Conservation (phyloP, 2,888 invertebrate genomes). For the Aphidius colemani region DNA sequence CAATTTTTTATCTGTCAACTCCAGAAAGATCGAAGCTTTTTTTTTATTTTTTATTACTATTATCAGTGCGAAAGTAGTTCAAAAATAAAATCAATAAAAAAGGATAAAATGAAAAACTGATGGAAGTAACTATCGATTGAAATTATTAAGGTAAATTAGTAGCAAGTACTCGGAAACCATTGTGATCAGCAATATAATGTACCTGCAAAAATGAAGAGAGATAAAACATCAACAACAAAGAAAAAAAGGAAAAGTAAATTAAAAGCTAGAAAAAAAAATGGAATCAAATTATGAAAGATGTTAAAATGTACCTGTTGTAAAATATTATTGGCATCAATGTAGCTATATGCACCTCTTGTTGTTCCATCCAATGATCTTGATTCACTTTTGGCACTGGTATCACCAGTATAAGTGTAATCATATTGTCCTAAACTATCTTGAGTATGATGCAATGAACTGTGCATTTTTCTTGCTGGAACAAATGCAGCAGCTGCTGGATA, state of each 20-base stretch:
- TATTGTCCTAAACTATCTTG: conserved; percentile 66
- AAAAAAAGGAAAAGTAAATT: no score
- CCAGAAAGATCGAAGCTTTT: no score
- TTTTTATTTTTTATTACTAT: no score
- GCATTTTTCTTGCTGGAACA: conserved; percentile 36
- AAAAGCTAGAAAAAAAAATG: no score
- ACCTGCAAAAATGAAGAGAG: conserved; percentile 61
- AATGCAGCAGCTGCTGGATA: conserved; percentile 24
- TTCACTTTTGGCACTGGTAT: conserved; percentile 70
- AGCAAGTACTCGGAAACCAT: conserved; percentile 71
- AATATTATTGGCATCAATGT: conserved; percentile 70
- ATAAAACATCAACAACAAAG: no score
- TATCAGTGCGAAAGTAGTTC: no score
- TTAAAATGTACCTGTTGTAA: conserved; percentile 65
- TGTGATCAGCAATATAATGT: conserved; percentile 68
- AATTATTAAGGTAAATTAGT: conserved; percentile 65
- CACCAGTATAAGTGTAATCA: conserved; percentile 69
- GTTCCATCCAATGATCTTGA: conserved; percentile 67
- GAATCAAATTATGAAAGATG: no score
- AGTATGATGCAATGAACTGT: conserved; percentile 60
- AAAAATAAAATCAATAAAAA: no score
- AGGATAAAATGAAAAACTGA: no score
- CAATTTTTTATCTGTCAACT: no score
- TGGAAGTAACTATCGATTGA: no score
- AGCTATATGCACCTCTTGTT: conserved; percentile 71